Evolutionary conservation across 1,140 invertebrate genomes (phyloP).

Genomic region (Macrosteles quadrilineatus): DNA sequence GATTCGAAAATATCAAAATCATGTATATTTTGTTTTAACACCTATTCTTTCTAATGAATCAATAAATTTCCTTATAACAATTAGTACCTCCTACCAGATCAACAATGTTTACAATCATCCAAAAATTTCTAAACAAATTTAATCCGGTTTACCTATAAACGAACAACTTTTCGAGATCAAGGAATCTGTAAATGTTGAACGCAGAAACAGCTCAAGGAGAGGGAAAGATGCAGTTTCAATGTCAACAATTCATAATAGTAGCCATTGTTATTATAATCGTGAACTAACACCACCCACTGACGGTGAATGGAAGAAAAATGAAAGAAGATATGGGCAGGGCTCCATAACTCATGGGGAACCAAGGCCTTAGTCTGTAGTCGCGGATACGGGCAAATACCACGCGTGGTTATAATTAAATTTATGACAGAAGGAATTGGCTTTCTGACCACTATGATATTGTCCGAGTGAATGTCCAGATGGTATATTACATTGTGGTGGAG

Average conservation of each 20-base stretch:
- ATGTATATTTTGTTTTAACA: too few species aligned
- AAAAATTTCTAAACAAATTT: too few species aligned
- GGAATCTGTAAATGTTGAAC: too few species aligned
- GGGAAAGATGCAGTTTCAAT: constrained; percentile 26
- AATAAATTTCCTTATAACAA: too few species aligned
- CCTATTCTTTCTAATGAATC: too few species aligned
- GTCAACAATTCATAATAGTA: constrained; percentile 21
- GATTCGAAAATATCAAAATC: too few species aligned
- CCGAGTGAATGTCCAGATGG: too few species aligned
- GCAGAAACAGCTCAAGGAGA: constrained; percentile 1
- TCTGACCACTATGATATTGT: background rate
- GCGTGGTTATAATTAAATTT: constrained; percentile 21
- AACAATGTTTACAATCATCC: too few species aligned
- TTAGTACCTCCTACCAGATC: too few species aligned
- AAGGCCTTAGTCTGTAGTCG: background rate
- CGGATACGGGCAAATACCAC: background rate
- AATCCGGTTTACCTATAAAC: too few species aligned
- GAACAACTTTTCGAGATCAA: too few species aligned
- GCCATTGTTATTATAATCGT: constrained; percentile 25
- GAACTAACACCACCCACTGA: constrained; percentile 15
- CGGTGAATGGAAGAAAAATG: constrained; percentile 22
- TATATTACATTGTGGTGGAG: too few species aligned
- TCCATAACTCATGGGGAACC: constrained; percentile 4
- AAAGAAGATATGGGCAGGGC: constrained; percentile 26
- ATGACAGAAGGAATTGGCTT: background rate